These are phyloP conservation scores for Euleptes europaea DNA, from an alignment of 2,113 vertebrate species.

Conservation along the genomic window DNA sequence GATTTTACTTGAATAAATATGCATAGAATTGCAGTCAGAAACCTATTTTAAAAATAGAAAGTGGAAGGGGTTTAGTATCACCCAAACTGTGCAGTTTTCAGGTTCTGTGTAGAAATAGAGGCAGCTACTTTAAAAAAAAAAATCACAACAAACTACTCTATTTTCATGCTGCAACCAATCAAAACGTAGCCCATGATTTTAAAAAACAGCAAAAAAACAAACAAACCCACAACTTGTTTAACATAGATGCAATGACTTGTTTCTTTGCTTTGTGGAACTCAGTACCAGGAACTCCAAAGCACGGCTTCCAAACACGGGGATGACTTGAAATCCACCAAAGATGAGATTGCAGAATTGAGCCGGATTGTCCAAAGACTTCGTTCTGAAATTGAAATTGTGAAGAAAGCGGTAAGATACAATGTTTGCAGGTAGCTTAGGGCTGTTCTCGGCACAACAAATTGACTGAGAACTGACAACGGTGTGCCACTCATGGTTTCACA, in stretches of 20 bases:
- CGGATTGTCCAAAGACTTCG: slow-evolving; percentile 75
- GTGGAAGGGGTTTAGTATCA: neutral
- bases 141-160: neutral
- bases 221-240: neutral
- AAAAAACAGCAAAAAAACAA: neutral
- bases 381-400: slow-evolving; percentile 80
- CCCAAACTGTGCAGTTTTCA: neutral
- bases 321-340: slow-evolving; percentile 76
- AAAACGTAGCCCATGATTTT: neutral
- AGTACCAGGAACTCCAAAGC: slow-evolving; percentile 40
- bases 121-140: neutral
- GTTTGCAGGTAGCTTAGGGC: neutral
- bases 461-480: neutral
- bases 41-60: neutral
- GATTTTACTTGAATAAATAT: too few species aligned
- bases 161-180: neutral
- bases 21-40: neutral
- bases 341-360: slow-evolving; percentile 79
- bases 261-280: neutral
- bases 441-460: neutral
- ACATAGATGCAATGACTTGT: neutral
- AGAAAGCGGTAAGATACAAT: slow-evolving; percentile 71
- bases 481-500: neutral
- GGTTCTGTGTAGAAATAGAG: neutral
- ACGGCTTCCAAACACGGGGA: slow-evolving; percentile 74